These are phyloP conservation scores for Hippoglossus hippoglossus DNA, from an alignment of 2,797 vertebrate genomes.

Conservation along the genomic window DNA sequence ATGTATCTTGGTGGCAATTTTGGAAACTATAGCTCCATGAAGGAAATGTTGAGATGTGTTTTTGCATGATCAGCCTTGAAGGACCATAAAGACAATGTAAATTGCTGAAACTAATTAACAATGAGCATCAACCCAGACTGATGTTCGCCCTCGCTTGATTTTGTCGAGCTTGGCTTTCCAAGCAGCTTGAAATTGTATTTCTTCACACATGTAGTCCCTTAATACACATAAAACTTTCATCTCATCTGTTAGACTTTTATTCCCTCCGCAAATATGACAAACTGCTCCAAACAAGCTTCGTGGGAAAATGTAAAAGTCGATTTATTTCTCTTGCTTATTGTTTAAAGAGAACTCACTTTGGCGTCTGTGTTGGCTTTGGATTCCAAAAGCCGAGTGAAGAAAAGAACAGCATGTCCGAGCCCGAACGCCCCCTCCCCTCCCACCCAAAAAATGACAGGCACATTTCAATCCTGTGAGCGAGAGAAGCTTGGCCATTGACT, in stretches of 20 bases:
- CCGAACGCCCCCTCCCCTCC: constrained; percentile 63
- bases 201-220: constrained; percentile 8
- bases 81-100: constrained; percentile 14
- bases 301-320: constrained; percentile 11
- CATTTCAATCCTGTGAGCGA: constrained; percentile 79
- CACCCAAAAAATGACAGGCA: constrained; percentile 77
- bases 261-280: constrained; percentile 30
- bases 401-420: constrained; percentile 71
- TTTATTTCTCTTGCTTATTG: constrained; percentile 35
- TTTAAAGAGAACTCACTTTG: constrained; percentile 42
- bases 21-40: constrained; percentile 18
- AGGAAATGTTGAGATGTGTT: constrained; percentile 15
- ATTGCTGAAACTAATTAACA: constrained; percentile 17
- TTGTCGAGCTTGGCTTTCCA: not conserved
- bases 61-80: constrained; percentile 17
- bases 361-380: constrained; percentile 40
- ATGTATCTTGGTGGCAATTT: constrained; percentile 33
- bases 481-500: constrained; percentile 60
- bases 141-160: not conserved
- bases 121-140: not conserved
- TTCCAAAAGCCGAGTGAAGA: constrained; percentile 51
- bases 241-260: constrained; percentile 3
- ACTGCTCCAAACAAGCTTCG: constrained; percentile 27
- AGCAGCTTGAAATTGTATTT: not conserved
- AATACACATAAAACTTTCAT: constrained; percentile 18